These are phyloP conservation scores for Eilema griseolum DNA, from an alignment of 2,888 invertebrate genomes.

Conservation along the genomic window DNA sequence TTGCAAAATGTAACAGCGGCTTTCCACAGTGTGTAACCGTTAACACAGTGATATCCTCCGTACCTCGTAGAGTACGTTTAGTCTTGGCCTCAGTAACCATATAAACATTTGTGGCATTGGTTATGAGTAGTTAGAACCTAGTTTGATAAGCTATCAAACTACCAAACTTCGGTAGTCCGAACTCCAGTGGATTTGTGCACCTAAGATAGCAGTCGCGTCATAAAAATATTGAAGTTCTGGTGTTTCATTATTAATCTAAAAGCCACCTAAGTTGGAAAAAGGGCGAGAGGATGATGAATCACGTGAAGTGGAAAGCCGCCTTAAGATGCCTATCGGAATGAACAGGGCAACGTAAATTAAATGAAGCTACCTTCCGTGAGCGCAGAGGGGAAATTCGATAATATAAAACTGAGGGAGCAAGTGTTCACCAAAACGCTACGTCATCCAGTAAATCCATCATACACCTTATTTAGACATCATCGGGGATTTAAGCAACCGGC, in stretches of 20 bases:
- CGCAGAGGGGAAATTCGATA: slow-evolving; percentile 70
- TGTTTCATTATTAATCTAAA: too few relatives aligned
- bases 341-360: slow-evolving; percentile 50
- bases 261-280: too few relatives aligned
- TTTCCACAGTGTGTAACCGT: neutral
- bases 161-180: too few relatives aligned
- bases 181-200: too few relatives aligned
- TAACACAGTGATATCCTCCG: too few relatives aligned
- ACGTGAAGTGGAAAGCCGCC: neutral
- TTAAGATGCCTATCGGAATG: neutral
- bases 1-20: neutral
- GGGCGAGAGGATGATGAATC: neutral
- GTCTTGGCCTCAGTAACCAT: too few relatives aligned
- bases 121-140: too few relatives aligned
- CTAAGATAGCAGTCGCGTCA: too few relatives aligned
- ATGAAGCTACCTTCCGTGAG: slow-evolving; percentile 58
- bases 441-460: slow-evolving; percentile 65
- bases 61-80: too few relatives aligned
- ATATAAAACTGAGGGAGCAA: slow-evolving; percentile 54
- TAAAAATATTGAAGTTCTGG: too few relatives aligned
- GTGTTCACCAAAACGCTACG: slow-evolving; percentile 59
- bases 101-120: too few relatives aligned
- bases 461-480: slow-evolving; percentile 57
- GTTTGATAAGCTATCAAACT: too few relatives aligned
- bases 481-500: slow-evolving; percentile 28